Evolutionary conservation across 2,797 vertebrate genomes (phyloP).

Genomic region (Epinephelus malabaricus): DNA sequence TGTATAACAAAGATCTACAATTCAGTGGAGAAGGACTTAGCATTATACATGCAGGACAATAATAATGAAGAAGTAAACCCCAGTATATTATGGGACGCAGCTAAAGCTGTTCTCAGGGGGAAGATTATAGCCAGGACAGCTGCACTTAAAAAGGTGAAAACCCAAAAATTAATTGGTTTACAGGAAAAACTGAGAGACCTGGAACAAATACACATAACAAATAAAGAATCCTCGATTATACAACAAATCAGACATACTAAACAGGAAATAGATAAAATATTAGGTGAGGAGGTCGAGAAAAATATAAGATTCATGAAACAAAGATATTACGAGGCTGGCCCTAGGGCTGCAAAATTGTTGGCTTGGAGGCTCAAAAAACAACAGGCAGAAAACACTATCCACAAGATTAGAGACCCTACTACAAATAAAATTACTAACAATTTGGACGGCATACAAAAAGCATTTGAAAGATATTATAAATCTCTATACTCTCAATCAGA

Average conservation of each 20-base stretch:
- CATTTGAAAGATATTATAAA: not conserved
- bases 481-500: not conserved
- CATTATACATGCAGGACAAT: not conserved
- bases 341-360: not conserved
- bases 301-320: conserved; percentile 23
- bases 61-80: not conserved
- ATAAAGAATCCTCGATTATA: not conserved
- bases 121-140: conserved; percentile 13
- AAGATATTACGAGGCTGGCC: conserved; percentile 13
- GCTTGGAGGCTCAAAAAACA: conserved; percentile 8
- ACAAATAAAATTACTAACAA: not conserved
- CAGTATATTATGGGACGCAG: conserved; percentile 8
- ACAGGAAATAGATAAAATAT: conserved; percentile 13
- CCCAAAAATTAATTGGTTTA: not conserved
- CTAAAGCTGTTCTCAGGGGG: conserved; percentile 22
- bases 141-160: conserved; percentile 2
- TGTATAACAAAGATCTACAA: conserved; percentile 5
- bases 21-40: not conserved
- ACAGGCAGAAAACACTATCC: conserved; percentile 6
- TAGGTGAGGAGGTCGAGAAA: conserved; percentile 8
- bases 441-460: not conserved
- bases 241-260: conserved; percentile 10
- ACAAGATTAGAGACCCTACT: not conserved
- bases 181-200: not conserved
- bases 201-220: not conserved